Percentiles rank a stretch among this genome's conserved stretches.
Conservation (phyloP, 64 coral and sea anemone genomes). For the Stichodactyla helianthus region DNA sequence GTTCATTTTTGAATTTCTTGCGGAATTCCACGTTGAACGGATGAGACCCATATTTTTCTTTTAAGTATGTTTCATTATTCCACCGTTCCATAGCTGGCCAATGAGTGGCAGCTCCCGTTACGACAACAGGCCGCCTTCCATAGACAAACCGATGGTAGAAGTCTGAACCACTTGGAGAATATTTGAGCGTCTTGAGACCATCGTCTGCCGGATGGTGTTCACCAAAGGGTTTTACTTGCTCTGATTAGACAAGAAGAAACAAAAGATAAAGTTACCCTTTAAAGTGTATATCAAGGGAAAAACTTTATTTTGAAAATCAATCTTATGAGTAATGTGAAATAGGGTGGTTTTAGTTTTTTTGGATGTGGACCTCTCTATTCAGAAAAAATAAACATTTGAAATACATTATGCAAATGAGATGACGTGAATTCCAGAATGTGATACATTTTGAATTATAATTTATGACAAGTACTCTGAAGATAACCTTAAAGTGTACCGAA, state of each 20-base stretch:
- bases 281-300: no score
- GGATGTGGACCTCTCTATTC: no score
- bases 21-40: conserved; percentile 73
- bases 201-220: conserved; percentile 49
- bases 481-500: no score
- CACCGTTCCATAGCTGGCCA: conserved; percentile 82
- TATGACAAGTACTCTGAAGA: no score
- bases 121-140: conserved; percentile 74
- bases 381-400: no score
- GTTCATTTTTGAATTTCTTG: conserved; percentile 79
- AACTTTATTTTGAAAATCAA: no score
- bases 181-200: conserved; percentile 48
- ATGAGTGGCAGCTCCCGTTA: conserved; percentile 64
- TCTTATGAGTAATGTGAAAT: no score
- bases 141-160: conserved; percentile 89
- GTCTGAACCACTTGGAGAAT: conserved; percentile 72
- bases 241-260: conserved; percentile 20
- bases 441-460: no score
- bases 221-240: conserved; percentile 63
- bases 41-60: conserved; percentile 59
- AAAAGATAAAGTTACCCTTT: no score
- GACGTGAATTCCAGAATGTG: no score
- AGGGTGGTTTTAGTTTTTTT: no score
- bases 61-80: conserved; percentile 85
- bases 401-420: no score